phyloP scores from a whole-genome alignment of 2,888 invertebrate genomes.

The Rhagonycha lutea region DNA sequence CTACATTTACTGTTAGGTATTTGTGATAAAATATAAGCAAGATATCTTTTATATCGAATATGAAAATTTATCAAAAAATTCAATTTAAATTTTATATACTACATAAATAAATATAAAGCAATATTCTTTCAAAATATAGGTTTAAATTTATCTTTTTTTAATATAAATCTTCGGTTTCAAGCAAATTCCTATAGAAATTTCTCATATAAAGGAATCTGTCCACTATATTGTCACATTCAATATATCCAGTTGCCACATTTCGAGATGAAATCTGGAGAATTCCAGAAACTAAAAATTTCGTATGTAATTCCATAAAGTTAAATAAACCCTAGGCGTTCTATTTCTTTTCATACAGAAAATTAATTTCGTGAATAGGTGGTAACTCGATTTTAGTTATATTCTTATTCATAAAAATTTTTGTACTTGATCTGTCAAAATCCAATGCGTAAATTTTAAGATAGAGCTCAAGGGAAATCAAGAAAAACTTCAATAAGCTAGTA shows the following conservation, averaged over 20 bases:
- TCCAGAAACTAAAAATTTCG: constrained; percentile 24
- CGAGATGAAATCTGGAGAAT: constrained; percentile 23
- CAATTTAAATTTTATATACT: neutral
- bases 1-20: neutral
- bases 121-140: neutral
- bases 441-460: constrained; percentile 38
- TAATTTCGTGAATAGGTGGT: neutral
- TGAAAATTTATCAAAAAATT: neutral
- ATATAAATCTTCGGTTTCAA: constrained; percentile 20
- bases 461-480: constrained; percentile 44
- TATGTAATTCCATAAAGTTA: constrained; percentile 24
- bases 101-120: neutral
- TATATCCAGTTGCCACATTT: constrained; percentile 34
- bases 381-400: neutral
- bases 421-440: constrained; percentile 12
- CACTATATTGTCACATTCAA: constrained; percentile 38
- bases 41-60: neutral
- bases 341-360: constrained; percentile 3
- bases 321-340: constrained; percentile 18
- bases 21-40: neutral
- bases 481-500: constrained; percentile 45
- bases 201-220: constrained; percentile 32
- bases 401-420: constrained; percentile 5
- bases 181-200: constrained; percentile 18
- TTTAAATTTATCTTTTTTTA: neutral